A percentile compares a stretch with the other conserved stretches of the same genome.
Evolutionary conservation across 2,888 invertebrate species (phyloP).

Genomic region (Drosophila leonis): DNA sequence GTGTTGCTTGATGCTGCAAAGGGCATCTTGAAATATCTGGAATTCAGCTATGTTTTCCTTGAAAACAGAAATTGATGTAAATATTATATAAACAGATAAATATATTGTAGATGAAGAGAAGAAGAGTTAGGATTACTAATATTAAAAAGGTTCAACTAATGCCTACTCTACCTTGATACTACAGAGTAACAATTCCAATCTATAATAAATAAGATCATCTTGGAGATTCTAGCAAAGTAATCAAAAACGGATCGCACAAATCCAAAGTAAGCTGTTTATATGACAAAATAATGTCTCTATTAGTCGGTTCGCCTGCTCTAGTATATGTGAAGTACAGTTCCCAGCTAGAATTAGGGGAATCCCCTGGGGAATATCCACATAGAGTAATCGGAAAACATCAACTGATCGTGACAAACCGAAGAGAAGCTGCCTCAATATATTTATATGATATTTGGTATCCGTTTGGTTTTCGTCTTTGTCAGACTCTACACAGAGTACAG

Average conservation of each 20-base stretch:
- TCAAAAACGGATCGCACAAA: neutral
- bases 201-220: neutral
- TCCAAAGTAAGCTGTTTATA: too few species aligned
- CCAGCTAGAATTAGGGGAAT: neutral
- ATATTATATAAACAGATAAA: neutral
- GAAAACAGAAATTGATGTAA: neutral
- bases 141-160: too few species aligned
- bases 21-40: neutral
- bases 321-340: neutral
- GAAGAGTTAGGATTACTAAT: too few species aligned
- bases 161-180: neutral
- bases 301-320: too few species aligned
- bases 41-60: neutral
- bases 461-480: neutral
- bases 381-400: neutral
- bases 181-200: neutral
- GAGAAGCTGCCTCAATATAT: neutral
- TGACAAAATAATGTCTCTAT: too few species aligned
- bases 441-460: slow-evolving; percentile 8
- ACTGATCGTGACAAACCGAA: neutral
- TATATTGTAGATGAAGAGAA: too few species aligned
- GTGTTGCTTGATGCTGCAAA: neutral
- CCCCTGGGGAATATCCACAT: neutral
- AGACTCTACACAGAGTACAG: slow-evolving; percentile 14
- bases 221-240: neutral